Base-by-base conservation (phyloP, 2,113 vertebrate species). In the Engystomops pustulosus region DNA sequence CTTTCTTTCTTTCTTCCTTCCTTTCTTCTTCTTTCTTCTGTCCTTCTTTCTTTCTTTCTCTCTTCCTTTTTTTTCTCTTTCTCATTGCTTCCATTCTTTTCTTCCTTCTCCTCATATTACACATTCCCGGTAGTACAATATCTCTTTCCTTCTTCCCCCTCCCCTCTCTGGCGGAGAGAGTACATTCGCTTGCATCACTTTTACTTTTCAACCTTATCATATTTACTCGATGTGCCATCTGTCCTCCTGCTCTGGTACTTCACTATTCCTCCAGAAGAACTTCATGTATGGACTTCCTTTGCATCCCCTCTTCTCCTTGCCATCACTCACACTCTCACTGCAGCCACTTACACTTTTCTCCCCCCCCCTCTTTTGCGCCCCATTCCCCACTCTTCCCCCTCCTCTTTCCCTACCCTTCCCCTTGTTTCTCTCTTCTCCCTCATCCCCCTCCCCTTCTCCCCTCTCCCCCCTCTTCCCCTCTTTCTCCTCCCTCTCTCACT, bases 381-480 rank as follows among this genome's bases (percentile, higher is more conserved):
- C 44, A 47, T 36, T 7, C 11, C 25, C 60, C 34, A 23, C 72
- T 55, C 74, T 49, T 27, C 44, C 74, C 45, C 82, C 72, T 74
- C 81, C 47, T 60, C n/a, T 76, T 71, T 20, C 27, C 68, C 62
- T 76, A 18, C 62, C 51, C 81, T 77, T 78, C 72, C 65, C 55
- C 45, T 36, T 84, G 49, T 45, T 45, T 17, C 74, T 79, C 41
- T 70, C 74, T 25, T 58, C 72, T 60, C 76, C 36, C 51, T 10
- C 53, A 38, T 38, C 20, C 38, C 68, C 36, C 68, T 65, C 74
- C 72, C 47, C 38, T 47, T 58, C 68, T 70, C 23, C 47, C 38
- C 17, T 8, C 51, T 69, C 85, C 23, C 41, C 60, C 80, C 32
- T 12, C 55, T 45, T 20, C 36, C 53, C 15, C 80, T 47, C 17